Conservation (phyloP, 2,888 invertebrate species). For the Drosophila koepferae region DNA sequence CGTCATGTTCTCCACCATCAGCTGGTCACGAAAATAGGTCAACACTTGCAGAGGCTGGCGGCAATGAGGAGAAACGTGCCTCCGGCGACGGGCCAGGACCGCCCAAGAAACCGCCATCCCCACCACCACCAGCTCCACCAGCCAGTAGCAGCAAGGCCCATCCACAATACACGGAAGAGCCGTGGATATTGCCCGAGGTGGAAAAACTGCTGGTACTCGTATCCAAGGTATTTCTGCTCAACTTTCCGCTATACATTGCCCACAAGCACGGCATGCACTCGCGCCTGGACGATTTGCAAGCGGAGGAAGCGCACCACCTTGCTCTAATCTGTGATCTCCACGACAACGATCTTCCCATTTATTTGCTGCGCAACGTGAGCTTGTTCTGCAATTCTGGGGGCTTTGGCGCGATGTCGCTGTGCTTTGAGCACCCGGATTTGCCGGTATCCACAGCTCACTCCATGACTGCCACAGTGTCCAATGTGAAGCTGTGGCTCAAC, state of each 20-base stretch:
- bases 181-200: constrained; percentile 93
- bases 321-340: constrained; percentile 92
- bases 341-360: constrained; percentile 96
- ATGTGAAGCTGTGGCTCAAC: constrained; percentile 97
- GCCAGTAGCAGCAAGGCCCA: constrained; percentile 52
- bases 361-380: constrained; percentile 95
- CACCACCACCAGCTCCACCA: constrained; percentile 29
- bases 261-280: constrained; percentile 93
- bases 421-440: constrained; percentile 92
- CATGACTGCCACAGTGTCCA: constrained; percentile 95
- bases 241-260: constrained; percentile 95
- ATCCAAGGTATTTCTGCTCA: constrained; percentile 94
- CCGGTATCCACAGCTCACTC: constrained; percentile 96
- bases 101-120: constrained; percentile 46
- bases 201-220: constrained; percentile 95
- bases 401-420: constrained; percentile 93
- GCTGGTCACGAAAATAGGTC: constrained; percentile 44
- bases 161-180: constrained; percentile 83
- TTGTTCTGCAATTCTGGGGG: constrained; percentile 97
- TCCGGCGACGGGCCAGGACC: constrained; percentile 67
- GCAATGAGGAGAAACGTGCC: constrained; percentile 52
- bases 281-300: constrained; percentile 92
- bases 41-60: constrained; percentile 20
- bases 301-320: constrained; percentile 90
- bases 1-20: constrained; percentile 19